phyloP scores from a whole-genome alignment of 2,888 invertebrate species.

The Chrysodeixis includens region DNA sequence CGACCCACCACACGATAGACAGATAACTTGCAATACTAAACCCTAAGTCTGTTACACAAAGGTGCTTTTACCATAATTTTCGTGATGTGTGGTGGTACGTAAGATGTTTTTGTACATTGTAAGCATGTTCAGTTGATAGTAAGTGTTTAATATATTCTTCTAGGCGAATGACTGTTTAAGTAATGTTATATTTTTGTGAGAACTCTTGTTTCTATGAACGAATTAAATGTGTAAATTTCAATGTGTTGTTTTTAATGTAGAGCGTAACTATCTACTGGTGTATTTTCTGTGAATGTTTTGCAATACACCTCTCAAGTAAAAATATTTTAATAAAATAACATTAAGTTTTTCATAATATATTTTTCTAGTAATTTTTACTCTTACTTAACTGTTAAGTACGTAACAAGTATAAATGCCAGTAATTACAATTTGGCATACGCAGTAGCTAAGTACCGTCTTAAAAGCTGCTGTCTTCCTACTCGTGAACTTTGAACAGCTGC shows the following conservation, averaged over 20 bases:
- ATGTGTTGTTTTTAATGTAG: background rate
- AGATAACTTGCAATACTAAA: background rate
- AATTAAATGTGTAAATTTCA: conserved; percentile 47
- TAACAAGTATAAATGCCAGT: too few species aligned
- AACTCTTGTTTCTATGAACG: conserved; percentile 48
- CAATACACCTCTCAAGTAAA: background rate
- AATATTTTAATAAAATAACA: too few species aligned
- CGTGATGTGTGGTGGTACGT: background rate
- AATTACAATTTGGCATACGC: too few species aligned
- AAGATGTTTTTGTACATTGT: conserved; percentile 10
- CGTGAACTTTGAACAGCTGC: too few species aligned
- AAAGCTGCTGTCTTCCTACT: too few species aligned
- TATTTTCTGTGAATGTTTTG: too few species aligned
- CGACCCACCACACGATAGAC: background rate
- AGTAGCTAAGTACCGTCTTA: too few species aligned
- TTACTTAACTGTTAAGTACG: too few species aligned
- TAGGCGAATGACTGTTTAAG: conserved; percentile 52
- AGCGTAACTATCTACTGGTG: background rate
- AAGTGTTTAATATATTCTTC: conserved; percentile 46
- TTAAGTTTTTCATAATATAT: background rate
- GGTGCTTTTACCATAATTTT: background rate
- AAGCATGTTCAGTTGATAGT: conserved; percentile 36
- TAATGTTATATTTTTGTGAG: conserved; percentile 56
- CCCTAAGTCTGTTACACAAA: background rate
- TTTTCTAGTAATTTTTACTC: too few species aligned